These are phyloP conservation scores for Leptoteleia sp. DNA, from an alignment of 1,140 invertebrate species.

Conservation along the genomic window DNA sequence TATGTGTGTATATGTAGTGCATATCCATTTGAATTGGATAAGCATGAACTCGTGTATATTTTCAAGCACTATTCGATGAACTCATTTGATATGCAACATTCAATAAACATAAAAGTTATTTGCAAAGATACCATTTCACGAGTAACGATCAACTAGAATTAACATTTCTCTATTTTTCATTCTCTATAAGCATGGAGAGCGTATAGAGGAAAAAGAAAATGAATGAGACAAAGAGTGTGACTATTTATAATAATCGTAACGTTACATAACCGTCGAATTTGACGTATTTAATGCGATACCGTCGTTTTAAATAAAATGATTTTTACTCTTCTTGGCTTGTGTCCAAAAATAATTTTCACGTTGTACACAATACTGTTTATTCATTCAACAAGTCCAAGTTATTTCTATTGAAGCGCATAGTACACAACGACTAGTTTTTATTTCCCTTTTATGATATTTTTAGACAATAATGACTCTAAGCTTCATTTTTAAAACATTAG, in stretches of 20 bases:
- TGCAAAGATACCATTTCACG: conserved; percentile 29
- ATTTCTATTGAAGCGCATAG: conserved; percentile 60
- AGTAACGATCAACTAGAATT: conserved; percentile 14
- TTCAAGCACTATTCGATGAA: conserved; percentile 49
- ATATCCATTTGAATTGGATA: conserved; percentile 3
- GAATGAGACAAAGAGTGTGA: conserved; percentile 13
- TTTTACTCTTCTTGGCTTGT: conserved; percentile 42
- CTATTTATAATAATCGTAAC: conserved; percentile 50
- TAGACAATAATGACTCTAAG: conserved; percentile 29
- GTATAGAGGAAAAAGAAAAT: conserved; percentile 7
- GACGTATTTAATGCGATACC: conserved; percentile 50
- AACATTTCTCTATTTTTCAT: conserved; percentile 21
- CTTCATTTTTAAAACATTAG: conserved; percentile 17
- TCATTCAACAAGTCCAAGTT: conserved; percentile 59
- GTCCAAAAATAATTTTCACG: conserved; percentile 58
- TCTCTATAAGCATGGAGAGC: conserved; percentile 1
- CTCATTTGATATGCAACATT: conserved; percentile 49
- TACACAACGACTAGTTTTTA: conserved; percentile 48
- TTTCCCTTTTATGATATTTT: conserved; percentile 52
- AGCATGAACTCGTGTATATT: conserved; percentile 17
- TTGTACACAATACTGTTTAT: conserved; percentile 63
- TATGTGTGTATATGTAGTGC: too few species aligned
- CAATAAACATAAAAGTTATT: conserved; percentile 59
- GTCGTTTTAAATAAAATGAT: conserved; percentile 55
- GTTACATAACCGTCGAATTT: conserved; percentile 53